A percentile compares a stretch with the other conserved stretches of the same genome.
These are phyloP conservation scores for Diarsia dahlii DNA, from an alignment of 2,888 invertebrate species.

Conservation along the genomic window DNA sequence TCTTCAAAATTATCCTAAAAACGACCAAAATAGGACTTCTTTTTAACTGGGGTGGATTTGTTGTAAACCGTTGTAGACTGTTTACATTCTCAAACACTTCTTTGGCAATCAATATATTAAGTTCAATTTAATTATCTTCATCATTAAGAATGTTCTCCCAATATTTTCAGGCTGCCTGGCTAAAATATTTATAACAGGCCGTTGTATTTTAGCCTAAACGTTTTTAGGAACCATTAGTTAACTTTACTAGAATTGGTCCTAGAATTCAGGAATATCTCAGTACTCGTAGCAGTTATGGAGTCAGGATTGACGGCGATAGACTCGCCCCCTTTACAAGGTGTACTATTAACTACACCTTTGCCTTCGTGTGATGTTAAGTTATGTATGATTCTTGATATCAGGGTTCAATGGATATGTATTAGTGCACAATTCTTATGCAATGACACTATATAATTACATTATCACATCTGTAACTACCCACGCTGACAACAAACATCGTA, in stretches of 20 bases:
- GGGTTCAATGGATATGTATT: neutral
- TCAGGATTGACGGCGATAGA: too few relatives aligned
- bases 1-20: neutral
- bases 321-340: too few relatives aligned
- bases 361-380: too few relatives aligned
- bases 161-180: neutral
- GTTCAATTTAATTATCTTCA: neutral
- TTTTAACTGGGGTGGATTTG: neutral
- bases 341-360: too few relatives aligned
- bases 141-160: neutral
- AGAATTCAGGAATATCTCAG: too few relatives aligned
- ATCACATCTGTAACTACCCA: slow-evolving; percentile 14
- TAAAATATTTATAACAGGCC: neutral
- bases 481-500: slow-evolving; percentile 26
- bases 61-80: neutral
- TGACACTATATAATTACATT: slow-evolving; percentile 12
- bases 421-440: neutral
- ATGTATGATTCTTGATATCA: neutral
- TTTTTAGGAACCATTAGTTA: neutral
- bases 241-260: too few relatives aligned
- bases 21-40: neutral
- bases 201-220: neutral
- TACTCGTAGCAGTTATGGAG: too few relatives aligned
- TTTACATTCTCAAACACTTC: neutral
- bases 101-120: neutral